Evolutionary conservation across 2,797 vertebrate genomes (phyloP).

Genomic region (Spinus pinus): DNA sequence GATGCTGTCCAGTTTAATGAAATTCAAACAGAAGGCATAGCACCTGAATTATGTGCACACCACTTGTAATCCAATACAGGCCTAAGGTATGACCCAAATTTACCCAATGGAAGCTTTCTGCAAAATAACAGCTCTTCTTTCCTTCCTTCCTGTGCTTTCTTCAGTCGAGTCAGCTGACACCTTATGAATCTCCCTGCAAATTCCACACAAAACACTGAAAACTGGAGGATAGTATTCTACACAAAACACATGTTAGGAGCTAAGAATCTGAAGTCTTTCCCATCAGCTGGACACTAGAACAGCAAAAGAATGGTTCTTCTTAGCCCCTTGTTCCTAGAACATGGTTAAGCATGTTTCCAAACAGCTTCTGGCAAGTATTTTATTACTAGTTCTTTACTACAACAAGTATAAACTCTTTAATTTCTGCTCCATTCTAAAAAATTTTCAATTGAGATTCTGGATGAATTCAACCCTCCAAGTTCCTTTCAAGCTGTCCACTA

Average conservation of each 20-base stretch:
- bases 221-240: neutral
- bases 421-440: neutral
- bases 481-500: neutral
- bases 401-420: neutral
- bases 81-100: neutral
- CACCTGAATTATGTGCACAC: neutral
- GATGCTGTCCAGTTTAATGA: neutral
- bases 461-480: neutral
- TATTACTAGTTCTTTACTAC: neutral
- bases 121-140: neutral
- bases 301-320: neutral
- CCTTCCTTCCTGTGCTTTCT: neutral
- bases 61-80: neutral
- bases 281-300: neutral
- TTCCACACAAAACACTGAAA: neutral
- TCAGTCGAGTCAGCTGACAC: neutral
- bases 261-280: neutral
- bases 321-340: neutral
- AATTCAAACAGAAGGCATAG: neutral
- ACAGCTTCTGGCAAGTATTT: neutral
- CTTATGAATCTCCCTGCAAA: fast-evolving
- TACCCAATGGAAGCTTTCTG: neutral
- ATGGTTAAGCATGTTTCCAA: neutral
- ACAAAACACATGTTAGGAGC: neutral
- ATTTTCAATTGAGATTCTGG: neutral